phyloP scores from a whole-genome alignment of 2,888 invertebrate genomes.

The Zelleria hepariella region DNA sequence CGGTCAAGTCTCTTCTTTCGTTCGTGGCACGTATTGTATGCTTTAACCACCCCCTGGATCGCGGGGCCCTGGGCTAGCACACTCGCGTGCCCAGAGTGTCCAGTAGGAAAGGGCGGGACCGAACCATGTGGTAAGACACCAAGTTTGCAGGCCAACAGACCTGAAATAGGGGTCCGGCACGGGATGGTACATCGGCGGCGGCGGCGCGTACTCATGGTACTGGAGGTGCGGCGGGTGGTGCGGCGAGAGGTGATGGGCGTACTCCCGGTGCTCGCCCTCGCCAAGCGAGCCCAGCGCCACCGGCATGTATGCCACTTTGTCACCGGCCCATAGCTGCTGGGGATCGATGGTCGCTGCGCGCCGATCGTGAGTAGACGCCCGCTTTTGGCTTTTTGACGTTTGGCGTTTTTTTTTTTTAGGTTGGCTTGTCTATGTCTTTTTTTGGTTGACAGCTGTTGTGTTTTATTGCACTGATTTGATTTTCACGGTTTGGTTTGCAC shows the following conservation, averaged over 20 bases:
- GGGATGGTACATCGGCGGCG: conserved; percentile 64
- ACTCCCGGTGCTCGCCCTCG: conserved; percentile 73
- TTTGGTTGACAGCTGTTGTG: background rate
- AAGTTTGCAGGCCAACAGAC: conserved; percentile 22
- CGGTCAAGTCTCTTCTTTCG: too few species aligned
- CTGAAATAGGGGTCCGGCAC: conserved; percentile 61
- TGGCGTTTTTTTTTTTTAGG: background rate
- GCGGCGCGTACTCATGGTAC: conserved; percentile 73
- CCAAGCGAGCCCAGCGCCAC: conserved; percentile 76
- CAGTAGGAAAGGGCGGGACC: too few species aligned
- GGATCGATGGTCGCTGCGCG: conserved; percentile 13
- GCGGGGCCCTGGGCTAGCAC: too few species aligned
- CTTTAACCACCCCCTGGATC: too few species aligned
- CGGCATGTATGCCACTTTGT: conserved; percentile 77
- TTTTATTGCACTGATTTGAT: background rate
- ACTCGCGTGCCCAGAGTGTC: too few species aligned
- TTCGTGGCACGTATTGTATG: too few species aligned
- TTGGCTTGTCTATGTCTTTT: background rate
- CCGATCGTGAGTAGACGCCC: background rate
- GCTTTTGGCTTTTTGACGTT: background rate
- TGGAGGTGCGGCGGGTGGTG: conserved; percentile 54
- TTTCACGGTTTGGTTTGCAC: too few species aligned
- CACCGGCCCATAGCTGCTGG: conserved; percentile 65
- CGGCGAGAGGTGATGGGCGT: conserved; percentile 63
- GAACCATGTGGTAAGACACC: background rate